Base-by-base conservation (phyloP, 2,113 vertebrate species). In the Notothenia rossii region DNA sequence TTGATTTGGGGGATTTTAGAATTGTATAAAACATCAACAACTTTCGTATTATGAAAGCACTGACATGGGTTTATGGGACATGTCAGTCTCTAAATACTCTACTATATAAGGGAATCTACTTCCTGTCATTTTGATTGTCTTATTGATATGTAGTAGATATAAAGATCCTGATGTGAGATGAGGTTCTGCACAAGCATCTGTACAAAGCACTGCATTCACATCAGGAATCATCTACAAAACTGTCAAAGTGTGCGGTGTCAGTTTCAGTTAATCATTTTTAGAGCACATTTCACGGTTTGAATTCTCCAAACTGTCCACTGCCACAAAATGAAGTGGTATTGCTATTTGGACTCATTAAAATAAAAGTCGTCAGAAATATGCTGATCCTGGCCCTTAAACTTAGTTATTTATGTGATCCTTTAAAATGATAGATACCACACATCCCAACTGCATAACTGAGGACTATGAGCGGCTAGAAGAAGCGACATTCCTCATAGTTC, bases 391-490 rank as follows among this genome's bases (percentile, higher is more conserved):
- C 66, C 53, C 11, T 43, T 74, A 10, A 67, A 45, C 51, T 67
- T 25, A n/a, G 48, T 62, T 18, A 33, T 40, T 33, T 36, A 53
- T 72, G 73, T 43, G 56, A 64, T 72, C 45, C 36, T 58, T 62
- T 77, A 70, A 54, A 60, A 79, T 86, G 43, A 78, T 58, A 7
- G 12, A 36, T 33, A 45, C 73, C 61, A 22, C 77, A 72, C 17
- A 25, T 72, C 55, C 40, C 36, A 13, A 49, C 29, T 59, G 54
- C 50, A 77, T 55, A 33, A 67, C 77, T 74, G 60, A 58, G 54
- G 65, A 72, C 75, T 65, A 61, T 29, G 58, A 70, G 25, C 49
- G n/a, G 10, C 17, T 20, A 4, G 61, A 63, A 43, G 50, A 56
- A 56, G 69, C 54, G 22, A 1, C 17, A 48, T 73, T 84, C 55